phyloP scores from a whole-genome alignment of 1,140 invertebrate genomes.

The Drosophila neocordata region DNA sequence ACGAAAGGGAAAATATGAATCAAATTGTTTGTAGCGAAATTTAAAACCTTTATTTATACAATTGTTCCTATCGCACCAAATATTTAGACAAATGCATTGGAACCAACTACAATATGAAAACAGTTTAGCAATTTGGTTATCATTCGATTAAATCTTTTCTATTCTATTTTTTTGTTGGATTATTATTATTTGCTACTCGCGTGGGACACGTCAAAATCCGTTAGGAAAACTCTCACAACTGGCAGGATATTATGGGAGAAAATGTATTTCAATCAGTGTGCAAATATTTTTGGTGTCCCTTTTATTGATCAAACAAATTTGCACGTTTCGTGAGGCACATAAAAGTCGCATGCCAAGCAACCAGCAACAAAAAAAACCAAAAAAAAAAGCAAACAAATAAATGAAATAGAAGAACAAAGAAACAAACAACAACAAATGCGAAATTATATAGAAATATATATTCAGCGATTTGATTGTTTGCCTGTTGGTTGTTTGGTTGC shows the following conservation, averaged over 20 bases:
- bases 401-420: not conserved
- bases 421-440: not conserved
- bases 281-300: conserved; percentile 54
- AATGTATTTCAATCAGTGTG: conserved; percentile 35
- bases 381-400: too few species aligned
- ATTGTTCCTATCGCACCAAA: conserved; percentile 45
- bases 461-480: conserved; percentile 49
- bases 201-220: conserved; percentile 53
- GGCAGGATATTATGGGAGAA: conserved; percentile 33
- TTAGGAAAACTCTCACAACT: conserved; percentile 54
- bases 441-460: conserved; percentile 57
- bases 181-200: conserved; percentile 20
- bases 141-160: conserved; percentile 10
- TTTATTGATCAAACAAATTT: conserved; percentile 75
- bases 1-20: conserved; percentile 36
- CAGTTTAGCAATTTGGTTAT: conserved; percentile 8
- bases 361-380: not conserved
- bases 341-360: conserved; percentile 58
- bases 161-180: not conserved
- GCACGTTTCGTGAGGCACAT: conserved; percentile 51
- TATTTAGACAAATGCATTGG: conserved; percentile 44
- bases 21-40: conserved; percentile 27
- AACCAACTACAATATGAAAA: conserved; percentile 17
- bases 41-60: conserved; percentile 52
- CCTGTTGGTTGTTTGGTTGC: conserved; percentile 16